Evolutionary conservation across 2,113 vertebrate genomes (phyloP).

Genomic region (Sarotherodon lohbergeri): DNA sequence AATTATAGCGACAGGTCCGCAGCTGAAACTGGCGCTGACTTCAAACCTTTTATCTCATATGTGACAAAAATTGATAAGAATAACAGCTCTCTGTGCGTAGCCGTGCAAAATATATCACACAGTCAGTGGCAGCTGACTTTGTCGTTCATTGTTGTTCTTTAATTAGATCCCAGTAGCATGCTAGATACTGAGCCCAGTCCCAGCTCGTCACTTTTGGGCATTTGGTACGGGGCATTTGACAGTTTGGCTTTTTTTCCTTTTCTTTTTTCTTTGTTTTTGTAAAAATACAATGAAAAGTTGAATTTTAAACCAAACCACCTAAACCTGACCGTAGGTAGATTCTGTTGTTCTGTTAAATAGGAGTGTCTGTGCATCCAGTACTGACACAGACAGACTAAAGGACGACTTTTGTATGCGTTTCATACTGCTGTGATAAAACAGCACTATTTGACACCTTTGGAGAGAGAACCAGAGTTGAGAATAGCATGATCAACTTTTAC

Average conservation of each 20-base stretch:
- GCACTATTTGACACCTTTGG: neutral
- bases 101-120: neutral
- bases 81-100: neutral
- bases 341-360: neutral
- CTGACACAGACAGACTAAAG: neutral
- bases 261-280: neutral
- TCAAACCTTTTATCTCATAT: neutral
- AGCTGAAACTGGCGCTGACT: neutral
- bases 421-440: neutral
- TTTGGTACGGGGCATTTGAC: neutral
- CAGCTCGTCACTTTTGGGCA: neutral
- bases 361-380: neutral
- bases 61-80: neutral
- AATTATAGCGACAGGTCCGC: conserved; percentile 1
- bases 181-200: neutral
- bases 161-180: neutral
- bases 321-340: neutral
- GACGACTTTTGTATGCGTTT: neutral
- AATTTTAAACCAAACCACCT: neutral
- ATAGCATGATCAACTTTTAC: neutral
- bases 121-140: neutral
- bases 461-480: neutral
- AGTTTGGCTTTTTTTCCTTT: neutral
- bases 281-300: neutral
- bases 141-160: neutral